phyloP scores from a whole-genome alignment of 2,888 invertebrate species.

The Diarsia dahlii region DNA sequence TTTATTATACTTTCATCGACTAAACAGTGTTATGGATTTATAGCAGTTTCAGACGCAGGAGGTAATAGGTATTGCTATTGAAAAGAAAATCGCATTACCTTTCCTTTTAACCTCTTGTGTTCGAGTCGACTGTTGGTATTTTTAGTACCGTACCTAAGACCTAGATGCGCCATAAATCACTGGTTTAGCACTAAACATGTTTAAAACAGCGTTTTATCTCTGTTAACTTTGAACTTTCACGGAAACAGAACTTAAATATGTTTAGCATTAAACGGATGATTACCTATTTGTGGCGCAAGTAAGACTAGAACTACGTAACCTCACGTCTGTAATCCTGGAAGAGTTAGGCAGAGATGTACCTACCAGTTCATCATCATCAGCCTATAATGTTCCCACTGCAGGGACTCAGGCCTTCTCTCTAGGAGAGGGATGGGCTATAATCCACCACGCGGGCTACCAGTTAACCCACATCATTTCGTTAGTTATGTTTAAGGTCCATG shows the following conservation, averaged over 20 bases:
- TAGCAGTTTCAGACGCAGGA: not conserved
- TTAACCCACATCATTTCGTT: no score
- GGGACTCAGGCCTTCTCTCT: no score
- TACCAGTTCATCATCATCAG: no score
- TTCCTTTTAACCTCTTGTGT: not conserved
- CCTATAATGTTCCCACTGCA: no score
- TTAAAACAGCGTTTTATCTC: not conserved
- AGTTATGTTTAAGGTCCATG: no score
- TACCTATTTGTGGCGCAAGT: not conserved
- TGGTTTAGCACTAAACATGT: not conserved
- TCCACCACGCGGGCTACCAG: no score
- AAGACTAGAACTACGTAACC: not conserved
- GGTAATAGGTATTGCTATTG: not conserved
- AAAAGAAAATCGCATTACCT: not conserved
- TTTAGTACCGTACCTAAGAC: not conserved
- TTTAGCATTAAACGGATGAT: not conserved
- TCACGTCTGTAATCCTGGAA: no score
- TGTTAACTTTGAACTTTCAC: not conserved
- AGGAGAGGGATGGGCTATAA: no score
- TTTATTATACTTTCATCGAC: no score
- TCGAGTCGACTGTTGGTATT: not conserved
- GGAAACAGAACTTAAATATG: not conserved
- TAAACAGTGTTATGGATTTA: not conserved
- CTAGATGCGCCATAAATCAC: not conserved
- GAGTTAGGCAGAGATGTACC: no score